Evolutionary conservation across 2,888 invertebrate species (phyloP).

Genomic region (Teleogryllus oceanicus): DNA sequence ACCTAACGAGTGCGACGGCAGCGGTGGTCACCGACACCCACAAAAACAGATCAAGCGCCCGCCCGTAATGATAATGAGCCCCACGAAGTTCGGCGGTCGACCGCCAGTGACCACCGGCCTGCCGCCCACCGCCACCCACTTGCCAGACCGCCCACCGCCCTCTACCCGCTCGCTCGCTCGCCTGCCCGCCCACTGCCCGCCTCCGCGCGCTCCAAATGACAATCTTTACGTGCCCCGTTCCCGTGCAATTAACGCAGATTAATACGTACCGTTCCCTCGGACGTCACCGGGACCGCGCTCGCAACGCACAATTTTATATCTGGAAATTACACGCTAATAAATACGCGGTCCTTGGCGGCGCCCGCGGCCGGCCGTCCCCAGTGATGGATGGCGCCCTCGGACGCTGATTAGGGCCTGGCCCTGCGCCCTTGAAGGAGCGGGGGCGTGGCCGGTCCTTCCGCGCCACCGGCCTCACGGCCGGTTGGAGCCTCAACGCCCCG

Average conservation of each 20-base stretch:
- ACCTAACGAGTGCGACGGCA: no score
- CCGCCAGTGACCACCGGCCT: background rate
- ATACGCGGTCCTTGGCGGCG: background rate
- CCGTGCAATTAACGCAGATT: constrained; percentile 1
- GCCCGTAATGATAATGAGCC: background rate
- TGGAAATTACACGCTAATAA: constrained; percentile 10
- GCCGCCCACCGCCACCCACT: background rate
- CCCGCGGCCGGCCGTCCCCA: background rate
- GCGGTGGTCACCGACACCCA: no score
- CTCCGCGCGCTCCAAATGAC: background rate
- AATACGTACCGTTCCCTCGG: background rate
- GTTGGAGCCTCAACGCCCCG: no score
- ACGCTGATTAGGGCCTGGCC: background rate
- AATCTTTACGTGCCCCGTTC: background rate
- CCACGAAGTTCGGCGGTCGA: background rate
- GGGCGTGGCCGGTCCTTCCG: background rate
- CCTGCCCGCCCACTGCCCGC: no score
- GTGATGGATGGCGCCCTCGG: background rate
- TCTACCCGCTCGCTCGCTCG: background rate
- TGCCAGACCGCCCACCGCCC: background rate
- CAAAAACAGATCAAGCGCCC: background rate
- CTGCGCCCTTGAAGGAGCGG: background rate
- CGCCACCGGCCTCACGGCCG: no score
- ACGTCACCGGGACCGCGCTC: background rate
- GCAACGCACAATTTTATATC: background rate